Percentiles rank a stretch among this genome's conserved stretches.
Evolutionary conservation across 2,113 vertebrate species (phyloP).

Genomic region (Mus musculus): DNA sequence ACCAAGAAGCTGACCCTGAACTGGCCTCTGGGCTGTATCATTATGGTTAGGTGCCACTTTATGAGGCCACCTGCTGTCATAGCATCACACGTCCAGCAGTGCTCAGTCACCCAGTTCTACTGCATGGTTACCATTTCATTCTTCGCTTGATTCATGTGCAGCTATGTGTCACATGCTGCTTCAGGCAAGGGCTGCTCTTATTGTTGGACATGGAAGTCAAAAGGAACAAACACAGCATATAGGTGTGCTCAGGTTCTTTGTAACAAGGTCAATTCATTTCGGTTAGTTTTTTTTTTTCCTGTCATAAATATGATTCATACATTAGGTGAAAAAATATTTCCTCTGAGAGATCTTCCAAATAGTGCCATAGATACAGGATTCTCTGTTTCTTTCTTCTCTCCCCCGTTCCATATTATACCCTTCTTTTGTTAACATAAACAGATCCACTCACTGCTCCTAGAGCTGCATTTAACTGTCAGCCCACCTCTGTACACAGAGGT

Average conservation of each 20-base stretch:
- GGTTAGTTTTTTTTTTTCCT: constrained; percentile 23
- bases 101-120: not conserved
- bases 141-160: not conserved
- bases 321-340: not conserved
- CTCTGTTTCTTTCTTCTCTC: not conserved
- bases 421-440: not conserved
- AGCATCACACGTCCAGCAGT: not conserved
- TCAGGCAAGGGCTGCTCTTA: constrained; percentile 21
- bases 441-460: not conserved
- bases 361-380: not conserved
- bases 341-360: not conserved
- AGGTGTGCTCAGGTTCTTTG: not conserved
- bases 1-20: not conserved
- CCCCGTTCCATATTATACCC: not conserved
- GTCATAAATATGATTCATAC: not conserved
- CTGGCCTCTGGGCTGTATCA: not conserved
- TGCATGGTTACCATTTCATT: not conserved
- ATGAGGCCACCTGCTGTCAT: not conserved
- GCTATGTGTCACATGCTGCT: not conserved
- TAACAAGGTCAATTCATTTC: constrained; percentile 2
- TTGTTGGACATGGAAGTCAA: constrained; percentile 3
- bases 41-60: not conserved
- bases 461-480: not conserved
- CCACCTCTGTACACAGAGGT: not conserved
- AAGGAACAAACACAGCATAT: not conserved